A percentile compares a stretch with the other conserved stretches of the same genome.
Conservation (phyloP, 2,113 vertebrate species). For the Indicator maculatus region DNA sequence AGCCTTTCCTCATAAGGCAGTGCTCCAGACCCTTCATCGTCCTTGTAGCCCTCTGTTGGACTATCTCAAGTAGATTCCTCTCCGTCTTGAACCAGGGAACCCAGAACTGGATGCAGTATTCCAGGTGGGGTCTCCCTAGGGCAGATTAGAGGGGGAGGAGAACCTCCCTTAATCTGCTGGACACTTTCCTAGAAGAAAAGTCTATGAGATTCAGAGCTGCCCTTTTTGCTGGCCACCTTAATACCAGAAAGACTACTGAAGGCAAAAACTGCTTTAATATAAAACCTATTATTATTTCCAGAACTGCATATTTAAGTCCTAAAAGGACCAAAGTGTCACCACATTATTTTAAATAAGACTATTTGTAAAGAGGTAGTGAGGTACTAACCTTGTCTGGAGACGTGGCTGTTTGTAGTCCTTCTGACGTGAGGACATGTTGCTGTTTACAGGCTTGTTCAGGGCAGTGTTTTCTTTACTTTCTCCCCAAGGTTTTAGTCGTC, state of each 20-base stretch:
- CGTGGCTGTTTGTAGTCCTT: slow-evolving; percentile 87
- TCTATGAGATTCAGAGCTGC: neutral
- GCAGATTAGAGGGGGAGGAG: no score
- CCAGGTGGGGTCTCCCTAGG: no score
- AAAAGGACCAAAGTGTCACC: neutral
- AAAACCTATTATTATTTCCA: neutral
- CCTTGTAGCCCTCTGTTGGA: no score
- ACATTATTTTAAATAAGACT: neutral
- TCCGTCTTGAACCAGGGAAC: no score
- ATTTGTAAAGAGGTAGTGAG: neutral
- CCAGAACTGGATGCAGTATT: no score
- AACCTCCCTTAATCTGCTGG: no score
- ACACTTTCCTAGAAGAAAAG: no score
- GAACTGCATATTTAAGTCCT: neutral
- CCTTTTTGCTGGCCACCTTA: neutral
- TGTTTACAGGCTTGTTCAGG: slow-evolving; percentile 58
- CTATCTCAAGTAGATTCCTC: no score
- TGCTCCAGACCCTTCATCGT: no score
- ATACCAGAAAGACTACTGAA: neutral
- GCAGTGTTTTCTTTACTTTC: slow-evolving; percentile 78
- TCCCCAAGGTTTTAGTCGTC: slow-evolving; percentile 89
- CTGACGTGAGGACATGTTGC: slow-evolving; percentile 65
- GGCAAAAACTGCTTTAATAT: neutral
- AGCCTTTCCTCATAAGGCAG: no score
- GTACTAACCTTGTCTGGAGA: slow-evolving; percentile 83